Evolutionary conservation across 2,888 invertebrate species (phyloP), one percentile per base, ranked within the genome.

Genomic region (Scaptomyza tumidula): DNA sequence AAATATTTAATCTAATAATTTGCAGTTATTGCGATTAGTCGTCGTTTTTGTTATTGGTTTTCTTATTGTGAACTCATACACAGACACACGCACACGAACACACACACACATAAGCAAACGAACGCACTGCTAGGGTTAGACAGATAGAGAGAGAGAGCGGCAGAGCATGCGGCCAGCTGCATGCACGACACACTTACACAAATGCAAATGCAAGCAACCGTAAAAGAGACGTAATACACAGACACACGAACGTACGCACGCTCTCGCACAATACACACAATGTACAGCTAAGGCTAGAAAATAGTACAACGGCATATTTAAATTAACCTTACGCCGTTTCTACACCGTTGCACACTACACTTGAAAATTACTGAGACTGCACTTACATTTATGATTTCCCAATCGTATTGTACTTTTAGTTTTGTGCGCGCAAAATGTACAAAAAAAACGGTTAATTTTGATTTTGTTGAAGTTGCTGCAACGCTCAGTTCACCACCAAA

Each of bases 1-100:
- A 74, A 71, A 78, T 82, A 82, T 82, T 82, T 72, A 69, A 71
- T 62, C 65, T 50, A 78, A 44, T 58, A 88, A 88, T 82, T 82
- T 59, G 66, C 86, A 69, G 48, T 62, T 69, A 62, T 64, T 74
- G 49, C 48, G 24, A 19, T 70, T 64, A 67, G 63, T 58, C 7
- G 50, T 52, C 37, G 10, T n/a, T n/a, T n/a, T n/a, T 35, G 33
- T 9, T 64, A 48, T 64, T 58, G 50, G 64, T 73, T 71, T 68
- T 83, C 83, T 69, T 66, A 88, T 83, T 83, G 84, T 71, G 73
- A 72, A 85, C 60, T 45, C 11, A 45, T 44, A 45, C n/a, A 60
- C 53, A 44, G n/a, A n/a, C n/a, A n/a, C n/a, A n/a, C n/a, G 11
- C 29, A 62, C 37, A 39, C 10, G 19, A 49, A 72, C 61, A 49